Percentiles rank a stretch among this genome's conserved stretches.
Evolutionary conservation across 2,797 vertebrate genomes (phyloP).

Genomic region (Gymnodraco acuticeps): DNA sequence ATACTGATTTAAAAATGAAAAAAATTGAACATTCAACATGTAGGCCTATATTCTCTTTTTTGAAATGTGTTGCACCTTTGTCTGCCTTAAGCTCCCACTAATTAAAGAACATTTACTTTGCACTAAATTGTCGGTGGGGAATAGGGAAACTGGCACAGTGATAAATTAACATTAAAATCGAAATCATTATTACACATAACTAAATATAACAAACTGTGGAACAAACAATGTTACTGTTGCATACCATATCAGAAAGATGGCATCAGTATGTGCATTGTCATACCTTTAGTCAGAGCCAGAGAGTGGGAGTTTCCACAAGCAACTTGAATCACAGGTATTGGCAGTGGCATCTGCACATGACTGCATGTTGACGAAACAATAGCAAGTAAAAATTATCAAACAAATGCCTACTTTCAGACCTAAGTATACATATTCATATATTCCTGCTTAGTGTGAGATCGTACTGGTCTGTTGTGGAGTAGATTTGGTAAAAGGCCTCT

Average conservation of each 20-base stretch:
- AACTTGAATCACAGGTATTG: constrained; percentile 88
- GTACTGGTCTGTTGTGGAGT: constrained; percentile 70
- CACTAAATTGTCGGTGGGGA: not conserved
- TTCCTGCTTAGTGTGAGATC: constrained; percentile 8
- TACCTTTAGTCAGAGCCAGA: constrained; percentile 92
- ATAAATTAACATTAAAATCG: not conserved
- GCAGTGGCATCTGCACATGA: constrained; percentile 60
- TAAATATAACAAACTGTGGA: not conserved
- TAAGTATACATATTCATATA: not conserved
- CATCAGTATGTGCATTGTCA: not conserved
- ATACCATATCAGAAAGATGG: not conserved
- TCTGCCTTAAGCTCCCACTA: too few species aligned
- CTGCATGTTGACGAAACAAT: constrained; percentile 48
- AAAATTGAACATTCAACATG: too few species aligned
- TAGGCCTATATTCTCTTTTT: too few species aligned
- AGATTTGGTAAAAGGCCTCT: constrained; percentile 68
- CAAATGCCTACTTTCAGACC: not conserved
- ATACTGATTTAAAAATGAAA: too few species aligned
- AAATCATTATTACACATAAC: not conserved
- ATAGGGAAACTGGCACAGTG: not conserved
- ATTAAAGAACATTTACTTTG: not conserved
- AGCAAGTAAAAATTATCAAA: not conserved
- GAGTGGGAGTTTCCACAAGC: constrained; percentile 94
- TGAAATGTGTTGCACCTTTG: too few species aligned
- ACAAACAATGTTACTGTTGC: not conserved